Conservation (phyloP, 2,888 invertebrate genomes). For the Caenorhabditis uteleia region DNA sequence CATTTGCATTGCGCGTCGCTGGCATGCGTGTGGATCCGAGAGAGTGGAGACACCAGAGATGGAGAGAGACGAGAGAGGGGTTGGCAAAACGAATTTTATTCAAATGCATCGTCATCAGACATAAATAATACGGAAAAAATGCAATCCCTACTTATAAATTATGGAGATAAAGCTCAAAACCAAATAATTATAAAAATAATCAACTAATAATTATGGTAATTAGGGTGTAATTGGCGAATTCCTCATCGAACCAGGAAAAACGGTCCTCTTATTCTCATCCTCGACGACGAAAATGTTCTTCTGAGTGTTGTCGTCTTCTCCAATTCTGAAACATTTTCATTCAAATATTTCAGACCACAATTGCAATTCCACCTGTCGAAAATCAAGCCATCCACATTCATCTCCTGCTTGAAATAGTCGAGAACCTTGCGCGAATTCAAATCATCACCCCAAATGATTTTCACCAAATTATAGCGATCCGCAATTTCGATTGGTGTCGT, state of each 20-base stretch:
- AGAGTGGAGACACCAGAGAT: too few species aligned
- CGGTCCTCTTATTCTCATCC: constrained; percentile 47
- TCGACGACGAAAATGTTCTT: constrained; percentile 67
- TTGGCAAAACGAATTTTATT: too few species aligned
- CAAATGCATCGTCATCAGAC: too few species aligned
- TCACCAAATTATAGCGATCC: constrained; percentile 64
- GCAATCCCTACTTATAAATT: too few species aligned
- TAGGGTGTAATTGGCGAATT: not conserved
- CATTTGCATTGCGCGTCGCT: too few species aligned
- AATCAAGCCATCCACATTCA: constrained; percentile 92
- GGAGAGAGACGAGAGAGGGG: too few species aligned
- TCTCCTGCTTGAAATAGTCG: constrained; percentile 81
- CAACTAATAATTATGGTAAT: too few species aligned
- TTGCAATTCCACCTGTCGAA: constrained; percentile 80
- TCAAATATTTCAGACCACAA: not conserved
- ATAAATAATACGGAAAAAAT: too few species aligned
- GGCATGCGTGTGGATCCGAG: too few species aligned
- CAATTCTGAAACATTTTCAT: constrained; percentile 54
- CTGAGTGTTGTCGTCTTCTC: constrained; percentile 59
- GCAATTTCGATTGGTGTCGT: constrained; percentile 45
- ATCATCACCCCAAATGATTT: constrained; percentile 97
- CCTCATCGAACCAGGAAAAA: constrained; percentile 13
- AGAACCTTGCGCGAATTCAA: constrained; percentile 83
- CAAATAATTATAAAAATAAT: too few species aligned
- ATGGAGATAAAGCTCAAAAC: too few species aligned